Conservation (phyloP, 2,888 invertebrate species). For the Nezara viridula region DNA sequence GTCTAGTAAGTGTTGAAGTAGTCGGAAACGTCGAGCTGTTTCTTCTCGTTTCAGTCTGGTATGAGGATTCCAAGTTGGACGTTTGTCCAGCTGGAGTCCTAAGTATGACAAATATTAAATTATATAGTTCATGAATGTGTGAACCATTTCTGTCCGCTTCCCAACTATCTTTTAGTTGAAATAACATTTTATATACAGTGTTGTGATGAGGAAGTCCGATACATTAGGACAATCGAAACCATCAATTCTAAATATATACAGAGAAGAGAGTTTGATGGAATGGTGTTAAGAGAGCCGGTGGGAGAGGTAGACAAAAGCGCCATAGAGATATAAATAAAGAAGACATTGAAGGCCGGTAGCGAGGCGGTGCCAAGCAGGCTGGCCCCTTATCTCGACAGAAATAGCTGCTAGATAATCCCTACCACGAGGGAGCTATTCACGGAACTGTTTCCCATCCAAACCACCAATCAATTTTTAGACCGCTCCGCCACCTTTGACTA, state of each 20-base stretch:
- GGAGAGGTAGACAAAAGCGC: conserved; percentile 2
- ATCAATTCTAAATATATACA: neutral
- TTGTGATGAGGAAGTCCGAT: neutral
- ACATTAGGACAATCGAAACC: neutral
- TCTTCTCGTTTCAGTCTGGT: too few relatives aligned
- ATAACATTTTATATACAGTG: too few relatives aligned
- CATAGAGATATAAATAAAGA: conserved; percentile 44
- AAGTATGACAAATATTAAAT: too few relatives aligned
- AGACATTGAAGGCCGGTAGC: conserved; percentile 34
- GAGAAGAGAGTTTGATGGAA: neutral
- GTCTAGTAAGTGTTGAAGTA: too few relatives aligned
- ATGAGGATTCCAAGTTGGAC: too few relatives aligned
- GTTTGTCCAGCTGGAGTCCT: too few relatives aligned
- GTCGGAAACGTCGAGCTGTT: too few relatives aligned
- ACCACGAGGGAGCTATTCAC: neutral
- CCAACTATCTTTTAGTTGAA: too few relatives aligned
- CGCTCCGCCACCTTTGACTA: neutral
- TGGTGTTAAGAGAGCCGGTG: neutral
- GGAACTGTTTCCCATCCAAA: conserved; percentile 3
- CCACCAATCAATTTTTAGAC: conserved; percentile 20
- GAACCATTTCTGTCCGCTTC: too few relatives aligned
- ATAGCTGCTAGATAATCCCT: conserved; percentile 25
- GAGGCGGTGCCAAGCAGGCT: conserved; percentile 40
- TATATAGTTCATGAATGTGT: too few relatives aligned
- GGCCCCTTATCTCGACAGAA: conserved; percentile 28